Conservation (phyloP, 2,888 invertebrate genomes). For the Coelopa pilipes region DNA sequence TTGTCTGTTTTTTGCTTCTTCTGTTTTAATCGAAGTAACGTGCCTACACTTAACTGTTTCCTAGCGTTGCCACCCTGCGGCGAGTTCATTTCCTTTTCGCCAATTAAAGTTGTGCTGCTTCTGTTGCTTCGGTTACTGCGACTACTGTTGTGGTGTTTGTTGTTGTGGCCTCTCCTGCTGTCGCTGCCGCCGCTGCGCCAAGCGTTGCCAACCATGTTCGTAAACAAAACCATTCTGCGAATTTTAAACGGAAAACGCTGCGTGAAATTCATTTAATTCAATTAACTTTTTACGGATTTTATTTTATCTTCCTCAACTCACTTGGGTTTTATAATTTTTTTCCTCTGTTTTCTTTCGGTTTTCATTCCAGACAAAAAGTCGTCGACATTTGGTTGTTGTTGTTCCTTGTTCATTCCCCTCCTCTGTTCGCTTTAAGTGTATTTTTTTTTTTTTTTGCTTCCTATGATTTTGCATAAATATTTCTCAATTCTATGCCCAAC, state of each 20-base stretch:
- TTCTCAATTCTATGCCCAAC: no score
- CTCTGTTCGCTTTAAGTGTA: neutral
- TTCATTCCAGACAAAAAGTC: neutral
- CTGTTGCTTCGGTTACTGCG: neutral
- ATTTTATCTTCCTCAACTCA: neutral
- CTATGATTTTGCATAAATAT: no score
- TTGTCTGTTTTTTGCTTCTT: neutral
- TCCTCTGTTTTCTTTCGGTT: neutral
- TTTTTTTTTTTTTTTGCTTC: neutral
- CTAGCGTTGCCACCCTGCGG: neutral
- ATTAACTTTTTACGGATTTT: slow-evolving; percentile 1
- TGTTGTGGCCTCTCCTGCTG: no score
- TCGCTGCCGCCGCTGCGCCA: no score
- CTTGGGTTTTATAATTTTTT: slow-evolving; percentile 8
- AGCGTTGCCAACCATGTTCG: no score
- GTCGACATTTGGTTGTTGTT: neutral
- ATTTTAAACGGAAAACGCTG: neutral
- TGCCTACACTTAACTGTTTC: neutral
- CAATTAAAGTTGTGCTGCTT: neutral
- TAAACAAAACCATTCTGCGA: neutral
- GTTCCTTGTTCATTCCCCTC: neutral
- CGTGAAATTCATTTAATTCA: slow-evolving; percentile 31
- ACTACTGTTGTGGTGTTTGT: no score
- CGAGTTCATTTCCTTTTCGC: neutral
- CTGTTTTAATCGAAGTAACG: neutral